These are phyloP conservation scores for Anthonomus grandis DNA, from an alignment of 1,140 invertebrate genomes.

Conservation along the genomic window DNA sequence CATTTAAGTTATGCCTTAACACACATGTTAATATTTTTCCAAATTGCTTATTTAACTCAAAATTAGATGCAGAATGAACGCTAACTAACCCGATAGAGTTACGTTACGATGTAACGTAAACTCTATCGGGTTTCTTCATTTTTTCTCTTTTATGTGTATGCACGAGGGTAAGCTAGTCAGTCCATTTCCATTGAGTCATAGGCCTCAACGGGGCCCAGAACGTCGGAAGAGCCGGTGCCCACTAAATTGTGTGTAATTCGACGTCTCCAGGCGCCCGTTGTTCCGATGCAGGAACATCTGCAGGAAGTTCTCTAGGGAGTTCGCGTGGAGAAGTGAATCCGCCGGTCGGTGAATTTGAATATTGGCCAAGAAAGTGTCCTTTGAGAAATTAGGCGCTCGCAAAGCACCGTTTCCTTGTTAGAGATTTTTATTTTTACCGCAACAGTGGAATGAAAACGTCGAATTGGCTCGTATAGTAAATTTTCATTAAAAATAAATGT, in stretches of 20 bases:
- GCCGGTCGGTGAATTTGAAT: slow-evolving; percentile 20
- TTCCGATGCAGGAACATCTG: slow-evolving; percentile 17
- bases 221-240: slow-evolving; percentile 11
- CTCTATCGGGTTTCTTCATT: too few relatives aligned
- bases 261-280: slow-evolving; percentile 13
- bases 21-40: too few relatives aligned
- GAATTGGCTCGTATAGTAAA: too few relatives aligned
- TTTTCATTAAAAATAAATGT: background rate
- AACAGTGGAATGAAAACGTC: too few relatives aligned
- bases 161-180: slow-evolving; percentile 2
- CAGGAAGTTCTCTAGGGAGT: slow-evolving; percentile 10
- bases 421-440: too few relatives aligned
- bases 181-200: slow-evolving; percentile 18
- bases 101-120: too few relatives aligned
- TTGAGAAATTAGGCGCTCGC: slow-evolving; percentile 13
- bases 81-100: too few relatives aligned
- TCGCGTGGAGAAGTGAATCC: slow-evolving; percentile 12
- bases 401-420: too few relatives aligned
- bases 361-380: slow-evolving; percentile 21
- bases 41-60: too few relatives aligned
- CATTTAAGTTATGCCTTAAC: too few relatives aligned
- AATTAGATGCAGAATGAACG: too few relatives aligned
- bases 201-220: slow-evolving; percentile 12
- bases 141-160: too few relatives aligned
- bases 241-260: slow-evolving; percentile 23